Base-by-base conservation (phyloP, 2,888 invertebrate species). In the Branchellion lobata region DNA sequence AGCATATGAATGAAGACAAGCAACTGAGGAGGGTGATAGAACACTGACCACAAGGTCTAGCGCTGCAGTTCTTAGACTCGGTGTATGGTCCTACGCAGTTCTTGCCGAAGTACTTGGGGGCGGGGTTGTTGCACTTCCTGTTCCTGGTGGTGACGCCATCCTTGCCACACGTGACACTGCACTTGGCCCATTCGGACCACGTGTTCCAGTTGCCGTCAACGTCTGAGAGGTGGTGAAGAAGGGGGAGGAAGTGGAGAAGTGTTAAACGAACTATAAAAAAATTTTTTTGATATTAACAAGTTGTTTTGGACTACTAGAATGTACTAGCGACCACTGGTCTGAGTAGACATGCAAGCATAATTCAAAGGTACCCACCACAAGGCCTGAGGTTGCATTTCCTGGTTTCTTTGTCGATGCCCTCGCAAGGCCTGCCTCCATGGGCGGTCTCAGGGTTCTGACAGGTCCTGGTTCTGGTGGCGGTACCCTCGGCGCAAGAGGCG, bases 101-200 rank as follows among this genome's bases (percentile, higher is more conserved):
- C 27, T 61, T 73, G 29, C 82, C 82, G 57, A 34, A 79, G 75
- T 81, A 78, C 36, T 61, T 68, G 51, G 81, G 81, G 0, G 76
- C 75, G 0, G 82, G 80, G 34, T 71, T 69, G 76, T 74, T 71
- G 72, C 82, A 82, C 3, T 27, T 73, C n/a, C 82, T 81, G 53
- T 61, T 51, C 18, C 82, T 74, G 8, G 68, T 33, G 11, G 72
- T 51, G 14, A 51, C 76, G 24, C 78, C 79, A n/a, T 76, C 71
- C n/a, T 79, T 83, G 53, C 79, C 79, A 74, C 83, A 83, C 24
- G 82, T 80, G 36, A 79, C 80, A 65, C 76, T 72, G 74, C 83
- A 84, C 8, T 65, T 31, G 14, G 79, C 24, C 83, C 83, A 83
- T 18, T 71, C 53, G 11, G 68, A 40, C 83, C 83, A 83, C 21